Percentiles rank a stretch among this genome's conserved stretches.
Evolutionary conservation across 2,113 vertebrate genomes (phyloP).

Genomic region (Scolopax mira): DNA sequence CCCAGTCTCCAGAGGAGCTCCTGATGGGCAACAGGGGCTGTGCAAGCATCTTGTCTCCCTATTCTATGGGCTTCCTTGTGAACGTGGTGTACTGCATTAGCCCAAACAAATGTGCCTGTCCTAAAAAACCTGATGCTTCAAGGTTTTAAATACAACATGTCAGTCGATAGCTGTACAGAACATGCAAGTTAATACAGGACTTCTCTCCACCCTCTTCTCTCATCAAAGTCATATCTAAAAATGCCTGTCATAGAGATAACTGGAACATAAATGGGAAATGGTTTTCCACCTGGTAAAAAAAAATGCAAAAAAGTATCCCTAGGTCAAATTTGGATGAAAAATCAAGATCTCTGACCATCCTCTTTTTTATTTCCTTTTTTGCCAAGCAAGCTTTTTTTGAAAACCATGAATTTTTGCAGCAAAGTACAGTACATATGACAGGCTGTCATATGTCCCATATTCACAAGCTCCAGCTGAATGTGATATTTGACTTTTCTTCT

Average conservation of each 20-base stretch:
- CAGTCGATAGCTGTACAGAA: not conserved
- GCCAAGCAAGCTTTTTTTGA: not conserved
- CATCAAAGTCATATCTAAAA: not conserved
- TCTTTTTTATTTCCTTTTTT: not conserved
- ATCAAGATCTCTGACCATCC: not conserved
- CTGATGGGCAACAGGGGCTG: not conserved
- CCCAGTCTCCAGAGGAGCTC: not conserved
- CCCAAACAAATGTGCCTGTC: not conserved
- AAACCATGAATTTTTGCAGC: not conserved
- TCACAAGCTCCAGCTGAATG: not conserved
- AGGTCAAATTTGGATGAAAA: not conserved
- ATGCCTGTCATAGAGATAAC: not conserved
- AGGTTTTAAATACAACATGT: not conserved
- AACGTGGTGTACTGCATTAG: rapidly evolving
- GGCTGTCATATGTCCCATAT: not conserved
- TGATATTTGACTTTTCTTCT: not conserved
- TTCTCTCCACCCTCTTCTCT: not conserved
- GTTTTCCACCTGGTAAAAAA: not conserved
- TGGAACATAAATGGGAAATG: not conserved
- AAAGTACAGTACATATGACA: not conserved
- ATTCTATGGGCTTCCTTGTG: not conserved
- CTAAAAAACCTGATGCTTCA: too few relatives aligned
- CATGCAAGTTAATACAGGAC: not conserved
- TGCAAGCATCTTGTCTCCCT: not conserved
- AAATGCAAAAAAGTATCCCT: not conserved